Evolutionary conservation across 2,113 vertebrate genomes (phyloP).

Genomic region (Corythoichthys haematopterus): DNA sequence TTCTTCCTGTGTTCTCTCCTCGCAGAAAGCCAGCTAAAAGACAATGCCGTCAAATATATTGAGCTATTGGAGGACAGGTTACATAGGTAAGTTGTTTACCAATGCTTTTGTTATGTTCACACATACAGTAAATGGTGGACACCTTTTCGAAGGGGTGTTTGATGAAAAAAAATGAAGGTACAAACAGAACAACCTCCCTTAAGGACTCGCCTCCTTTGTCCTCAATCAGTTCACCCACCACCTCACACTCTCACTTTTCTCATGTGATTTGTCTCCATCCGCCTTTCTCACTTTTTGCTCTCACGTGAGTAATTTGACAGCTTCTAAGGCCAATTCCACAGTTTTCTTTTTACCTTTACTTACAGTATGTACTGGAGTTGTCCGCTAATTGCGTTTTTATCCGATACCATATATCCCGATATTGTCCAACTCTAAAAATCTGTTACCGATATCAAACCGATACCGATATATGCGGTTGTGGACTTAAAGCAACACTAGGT

Average conservation of each 20-base stretch:
- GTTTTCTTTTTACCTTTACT: conserved; percentile 12
- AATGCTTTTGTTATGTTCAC: conserved; percentile 5
- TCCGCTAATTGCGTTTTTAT: too few relatives aligned
- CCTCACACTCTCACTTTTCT: conserved; percentile 36
- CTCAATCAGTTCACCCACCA: conserved; percentile 36
- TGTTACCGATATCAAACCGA: too few relatives aligned
- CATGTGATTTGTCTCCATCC: conserved; percentile 12
- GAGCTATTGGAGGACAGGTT: conserved; percentile 77
- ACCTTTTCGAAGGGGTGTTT: not conserved
- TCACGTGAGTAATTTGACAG: conserved; percentile 36
- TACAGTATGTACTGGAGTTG: not conserved
- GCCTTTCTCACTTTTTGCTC: conserved; percentile 41
- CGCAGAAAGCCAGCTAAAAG: conserved; percentile 77
- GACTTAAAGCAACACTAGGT: too few relatives aligned
- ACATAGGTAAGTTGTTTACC: conserved; percentile 70
- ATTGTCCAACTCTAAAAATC: too few relatives aligned
- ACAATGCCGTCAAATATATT: conserved; percentile 74
- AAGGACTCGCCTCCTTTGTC: conserved; percentile 42
- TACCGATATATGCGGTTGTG: too few relatives aligned
- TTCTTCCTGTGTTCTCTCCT: conserved; percentile 27
- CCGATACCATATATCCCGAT: too few relatives aligned
- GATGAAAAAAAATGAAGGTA: not conserved
- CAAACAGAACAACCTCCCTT: conserved; percentile 25
- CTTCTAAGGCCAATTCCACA: conserved; percentile 19
- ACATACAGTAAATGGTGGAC: conserved; percentile 1